Conservation (phyloP, 2,797 vertebrate genomes). For the Protosalanx chinensis region DNA sequence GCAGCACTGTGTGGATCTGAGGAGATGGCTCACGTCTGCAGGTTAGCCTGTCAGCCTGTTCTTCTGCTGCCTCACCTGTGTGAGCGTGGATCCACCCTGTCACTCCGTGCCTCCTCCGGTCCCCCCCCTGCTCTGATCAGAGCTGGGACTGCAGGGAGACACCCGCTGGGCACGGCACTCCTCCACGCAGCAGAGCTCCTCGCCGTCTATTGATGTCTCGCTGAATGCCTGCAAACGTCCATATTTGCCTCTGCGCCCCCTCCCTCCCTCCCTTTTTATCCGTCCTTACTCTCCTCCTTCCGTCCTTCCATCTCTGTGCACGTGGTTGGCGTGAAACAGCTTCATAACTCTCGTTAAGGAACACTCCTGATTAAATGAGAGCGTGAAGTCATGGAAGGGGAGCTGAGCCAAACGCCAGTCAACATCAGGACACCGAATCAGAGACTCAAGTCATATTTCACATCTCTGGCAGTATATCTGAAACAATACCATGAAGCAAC, state of each 20-base stretch:
- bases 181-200: neutral
- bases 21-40: neutral
- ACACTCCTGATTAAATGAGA: conserved; percentile 14
- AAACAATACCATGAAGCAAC: neutral
- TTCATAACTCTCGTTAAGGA: conserved; percentile 13
- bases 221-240: neutral
- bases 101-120: neutral
- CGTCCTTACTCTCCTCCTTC: neutral
- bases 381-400: neutral
- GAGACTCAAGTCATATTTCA: neutral
- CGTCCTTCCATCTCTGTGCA: neutral
- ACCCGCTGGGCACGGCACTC: neutral
- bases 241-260: neutral
- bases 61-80: neutral
- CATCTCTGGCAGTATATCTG: neutral
- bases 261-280: neutral
- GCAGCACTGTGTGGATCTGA: neutral
- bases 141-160: neutral
- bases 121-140: neutral
- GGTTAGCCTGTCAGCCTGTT: neutral
- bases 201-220: conserved; percentile 6
- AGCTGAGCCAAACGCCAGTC: neutral
- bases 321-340: conserved; percentile 13
- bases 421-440: conserved; percentile 3
- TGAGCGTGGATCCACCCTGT: neutral